A percentile compares a stretch with the other conserved stretches of the same genome.
Evolutionary conservation across 1,140 invertebrate species (phyloP).

Genomic region (Pseudomyrmex gracilis): DNA sequence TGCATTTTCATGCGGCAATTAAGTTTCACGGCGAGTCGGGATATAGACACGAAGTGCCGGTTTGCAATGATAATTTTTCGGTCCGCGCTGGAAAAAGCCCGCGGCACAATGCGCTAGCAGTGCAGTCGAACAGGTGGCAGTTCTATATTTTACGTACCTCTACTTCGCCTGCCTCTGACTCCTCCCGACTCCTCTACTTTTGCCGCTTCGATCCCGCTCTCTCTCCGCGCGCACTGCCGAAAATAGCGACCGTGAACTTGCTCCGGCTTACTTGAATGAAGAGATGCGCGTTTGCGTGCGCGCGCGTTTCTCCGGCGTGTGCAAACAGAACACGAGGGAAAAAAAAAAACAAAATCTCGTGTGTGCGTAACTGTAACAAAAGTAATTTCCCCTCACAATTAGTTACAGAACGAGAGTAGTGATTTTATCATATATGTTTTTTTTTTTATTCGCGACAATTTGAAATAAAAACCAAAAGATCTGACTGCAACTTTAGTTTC

Average conservation of each 20-base stretch:
- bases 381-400: not conserved
- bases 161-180: slow-evolving; percentile 52
- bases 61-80: slow-evolving; percentile 58
- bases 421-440: not conserved
- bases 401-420: no score
- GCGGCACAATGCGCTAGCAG: slow-evolving; percentile 59
- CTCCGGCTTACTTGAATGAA: slow-evolving; percentile 40
- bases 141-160: slow-evolving; percentile 56
- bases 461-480: not conserved
- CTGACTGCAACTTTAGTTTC: not conserved
- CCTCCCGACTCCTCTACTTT: slow-evolving; percentile 51
- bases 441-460: not conserved
- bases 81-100: slow-evolving; percentile 48
- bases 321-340: not conserved
- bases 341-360: no score
- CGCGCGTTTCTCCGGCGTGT: not conserved
- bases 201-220: slow-evolving; percentile 50
- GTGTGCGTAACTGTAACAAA: slow-evolving; percentile 1
- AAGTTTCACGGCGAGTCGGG: slow-evolving; percentile 48
- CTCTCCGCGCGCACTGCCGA: slow-evolving; percentile 44
- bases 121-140: slow-evolving; percentile 60
- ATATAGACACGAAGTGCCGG: slow-evolving; percentile 37
- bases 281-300: slow-evolving; percentile 13
- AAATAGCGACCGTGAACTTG: slow-evolving; percentile 62
- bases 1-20: slow-evolving; percentile 54